phyloP scores from a whole-genome alignment of 2,888 invertebrate genomes.

The Pharmacophagus antenor region DNA sequence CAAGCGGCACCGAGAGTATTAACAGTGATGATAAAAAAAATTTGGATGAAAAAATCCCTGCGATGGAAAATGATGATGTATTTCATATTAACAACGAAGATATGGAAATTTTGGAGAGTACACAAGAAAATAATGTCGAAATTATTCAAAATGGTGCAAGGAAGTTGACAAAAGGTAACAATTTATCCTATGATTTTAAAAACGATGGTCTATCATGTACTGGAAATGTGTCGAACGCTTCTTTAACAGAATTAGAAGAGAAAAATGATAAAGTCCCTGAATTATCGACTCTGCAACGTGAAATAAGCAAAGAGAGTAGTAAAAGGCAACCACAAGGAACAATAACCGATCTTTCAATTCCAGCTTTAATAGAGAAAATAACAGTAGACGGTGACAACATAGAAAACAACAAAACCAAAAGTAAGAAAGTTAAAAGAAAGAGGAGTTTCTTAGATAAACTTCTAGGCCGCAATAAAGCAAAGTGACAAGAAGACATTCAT shows the following conservation, averaged over 20 bases:
- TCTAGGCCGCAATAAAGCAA: constrained; percentile 67
- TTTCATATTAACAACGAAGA: constrained; percentile 50
- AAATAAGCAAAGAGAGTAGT: constrained; percentile 56
- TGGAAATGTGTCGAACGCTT: constrained; percentile 50
- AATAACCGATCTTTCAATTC: constrained; percentile 64
- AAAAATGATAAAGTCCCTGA: constrained; percentile 68
- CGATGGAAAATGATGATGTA: constrained; percentile 64
- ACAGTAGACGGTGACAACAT: constrained; percentile 59
- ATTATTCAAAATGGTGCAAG: constrained; percentile 45
- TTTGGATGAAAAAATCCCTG: constrained; percentile 43
- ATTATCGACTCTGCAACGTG: constrained; percentile 54
- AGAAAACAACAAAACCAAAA: constrained; percentile 53
- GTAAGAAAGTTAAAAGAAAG: constrained; percentile 72
- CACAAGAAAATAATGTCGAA: constrained; percentile 42
- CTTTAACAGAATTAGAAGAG: constrained; percentile 62
- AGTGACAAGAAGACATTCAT: constrained; percentile 43
- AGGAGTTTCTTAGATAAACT: constrained; percentile 74
- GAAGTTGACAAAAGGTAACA: constrained; percentile 32
- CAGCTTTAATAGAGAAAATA: constrained; percentile 69
- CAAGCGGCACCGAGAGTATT: constrained; percentile 56
- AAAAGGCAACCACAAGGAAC: constrained; percentile 51
- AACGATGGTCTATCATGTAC: constrained; percentile 33
- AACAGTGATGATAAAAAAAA: constrained; percentile 39
- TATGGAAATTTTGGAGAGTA: constrained; percentile 38
- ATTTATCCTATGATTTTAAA: constrained; percentile 33